These are phyloP conservation scores for Scaeva pyrastri DNA, from an alignment of 2,888 invertebrate species.

Conservation along the genomic window DNA sequence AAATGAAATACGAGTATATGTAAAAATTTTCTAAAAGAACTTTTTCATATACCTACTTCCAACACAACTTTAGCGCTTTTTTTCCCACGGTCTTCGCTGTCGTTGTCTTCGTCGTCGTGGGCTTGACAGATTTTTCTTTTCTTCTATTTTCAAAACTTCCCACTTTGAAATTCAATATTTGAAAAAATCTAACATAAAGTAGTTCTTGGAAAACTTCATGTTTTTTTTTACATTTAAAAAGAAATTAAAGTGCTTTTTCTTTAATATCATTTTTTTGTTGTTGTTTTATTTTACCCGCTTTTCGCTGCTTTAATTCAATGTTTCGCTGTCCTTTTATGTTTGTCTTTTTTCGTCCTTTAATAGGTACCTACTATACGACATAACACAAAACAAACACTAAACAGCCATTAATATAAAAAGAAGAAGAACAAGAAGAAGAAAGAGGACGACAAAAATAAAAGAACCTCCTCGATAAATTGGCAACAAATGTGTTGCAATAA, in stretches of 20 bases:
- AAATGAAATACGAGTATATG: constrained; percentile 20
- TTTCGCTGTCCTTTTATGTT: background rate
- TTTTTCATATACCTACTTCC: background rate
- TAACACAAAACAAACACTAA: constrained; percentile 43
- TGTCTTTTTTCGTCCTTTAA: constrained; percentile 22
- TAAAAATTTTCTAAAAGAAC: constrained; percentile 1
- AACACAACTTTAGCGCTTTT: background rate
- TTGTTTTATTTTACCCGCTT: background rate
- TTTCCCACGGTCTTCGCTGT: background rate
- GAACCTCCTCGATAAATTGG: constrained; percentile 57
- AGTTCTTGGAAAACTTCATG: constrained; percentile 17
- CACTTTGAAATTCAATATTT: constrained; percentile 14
- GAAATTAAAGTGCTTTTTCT: constrained; percentile 2
- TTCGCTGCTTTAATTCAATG: background rate
- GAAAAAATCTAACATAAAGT: background rate
- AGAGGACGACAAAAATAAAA: background rate
- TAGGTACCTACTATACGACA: constrained; percentile 18
- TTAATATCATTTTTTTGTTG: constrained; percentile 15
- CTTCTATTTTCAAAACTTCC: background rate
- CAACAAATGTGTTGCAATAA: constrained; percentile 70
- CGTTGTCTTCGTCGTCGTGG: background rate
- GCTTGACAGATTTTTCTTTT: constrained; percentile 7
- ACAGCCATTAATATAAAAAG: constrained; percentile 59
- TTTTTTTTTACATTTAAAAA: constrained; percentile 8
- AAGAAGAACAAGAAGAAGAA: constrained; percentile 17